Base-by-base conservation (phyloP, 2,797 vertebrate species). In the Pygocentrus nattereri region DNA sequence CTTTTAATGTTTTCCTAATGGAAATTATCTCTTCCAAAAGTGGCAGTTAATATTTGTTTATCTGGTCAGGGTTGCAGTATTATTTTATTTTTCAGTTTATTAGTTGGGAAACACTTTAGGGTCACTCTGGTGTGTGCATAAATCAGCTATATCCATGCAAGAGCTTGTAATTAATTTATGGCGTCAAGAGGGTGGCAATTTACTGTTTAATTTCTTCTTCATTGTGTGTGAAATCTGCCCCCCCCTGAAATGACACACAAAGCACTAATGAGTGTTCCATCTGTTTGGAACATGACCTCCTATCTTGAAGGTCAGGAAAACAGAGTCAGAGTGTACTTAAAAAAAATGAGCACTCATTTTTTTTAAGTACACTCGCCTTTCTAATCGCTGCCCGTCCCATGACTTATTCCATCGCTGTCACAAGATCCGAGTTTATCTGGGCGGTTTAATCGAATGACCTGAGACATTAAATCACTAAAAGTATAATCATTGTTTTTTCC, bases 101-200 rank as follows among this genome's bases (percentile, higher is more conserved):
- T 73, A 74, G 72, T 78, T 73, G 72, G 69, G 65, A 83, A 54
- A 71, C 76, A 75, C 68, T 85, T 84, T 82, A 76, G 30, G 83
- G 85, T 89, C 85, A 82, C 76, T 81, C 70, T 59, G 68, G 34
- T 71, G 49, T 86, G 74, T 85, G 78, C 68, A 75, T 77, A 71
- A 67, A 76, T 44, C 78, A 82, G 50, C 59, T 50, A 23, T 54
- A 75, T 70, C 58, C 50, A 80, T 67, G 82, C 61, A 59, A 65
- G 69, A 47, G 47, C 62, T 81, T 69, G 81, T 87, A 88, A 90
- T 88, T 89, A 84, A 89, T 87, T 87, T 79, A 68, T 52, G 76
- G 61, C 71, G 56, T 81, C 84, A 54, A 58, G 80, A 86, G 82
- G 78, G 38, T 68, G 79, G 78, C 69, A 77, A 85, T 86, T 88